Percentiles rank a stretch among this genome's conserved stretches.
phyloP scores from a whole-genome alignment of 2,797 vertebrate species.

The Poeciliopsis infans region DNA sequence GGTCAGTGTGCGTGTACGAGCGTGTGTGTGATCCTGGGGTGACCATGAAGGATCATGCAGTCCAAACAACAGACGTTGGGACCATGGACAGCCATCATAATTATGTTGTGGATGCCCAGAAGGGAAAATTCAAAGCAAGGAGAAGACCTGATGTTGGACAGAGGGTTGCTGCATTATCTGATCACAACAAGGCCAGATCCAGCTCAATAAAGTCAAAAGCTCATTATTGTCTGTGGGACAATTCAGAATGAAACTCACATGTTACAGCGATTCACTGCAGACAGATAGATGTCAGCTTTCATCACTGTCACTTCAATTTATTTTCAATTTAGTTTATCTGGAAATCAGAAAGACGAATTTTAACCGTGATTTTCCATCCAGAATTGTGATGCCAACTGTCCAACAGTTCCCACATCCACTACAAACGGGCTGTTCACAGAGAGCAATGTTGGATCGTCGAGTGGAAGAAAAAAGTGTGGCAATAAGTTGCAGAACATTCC shows the following conservation, averaged over 20 bases:
- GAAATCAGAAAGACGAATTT: too few species aligned
- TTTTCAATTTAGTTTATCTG: too few species aligned
- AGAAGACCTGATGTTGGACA: not conserved
- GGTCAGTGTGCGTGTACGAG: too few species aligned
- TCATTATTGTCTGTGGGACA: not conserved
- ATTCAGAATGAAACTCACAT: not conserved
- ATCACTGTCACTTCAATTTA: too few species aligned
- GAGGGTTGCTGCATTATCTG: not conserved
- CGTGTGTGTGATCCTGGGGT: not conserved
- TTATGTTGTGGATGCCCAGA: not conserved
- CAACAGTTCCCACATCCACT: too few species aligned
- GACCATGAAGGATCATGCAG: conserved; percentile 13
- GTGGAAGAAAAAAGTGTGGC: not conserved
- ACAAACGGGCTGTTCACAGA: too few species aligned
- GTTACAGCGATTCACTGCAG: too few species aligned
- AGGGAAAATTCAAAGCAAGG: not conserved
- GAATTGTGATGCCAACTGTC: too few species aligned
- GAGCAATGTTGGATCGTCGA: too few species aligned
- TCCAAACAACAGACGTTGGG: conserved; percentile 32
- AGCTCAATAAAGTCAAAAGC: not conserved
- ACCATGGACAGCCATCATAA: conserved; percentile 39
- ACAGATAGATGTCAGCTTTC: too few species aligned
- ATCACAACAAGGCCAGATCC: not conserved
- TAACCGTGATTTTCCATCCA: too few species aligned
- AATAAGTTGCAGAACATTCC: not conserved